These are phyloP conservation scores for Microtus californicus DNA, from an alignment of 2,797 vertebrate genomes.

Conservation along the genomic window DNA sequence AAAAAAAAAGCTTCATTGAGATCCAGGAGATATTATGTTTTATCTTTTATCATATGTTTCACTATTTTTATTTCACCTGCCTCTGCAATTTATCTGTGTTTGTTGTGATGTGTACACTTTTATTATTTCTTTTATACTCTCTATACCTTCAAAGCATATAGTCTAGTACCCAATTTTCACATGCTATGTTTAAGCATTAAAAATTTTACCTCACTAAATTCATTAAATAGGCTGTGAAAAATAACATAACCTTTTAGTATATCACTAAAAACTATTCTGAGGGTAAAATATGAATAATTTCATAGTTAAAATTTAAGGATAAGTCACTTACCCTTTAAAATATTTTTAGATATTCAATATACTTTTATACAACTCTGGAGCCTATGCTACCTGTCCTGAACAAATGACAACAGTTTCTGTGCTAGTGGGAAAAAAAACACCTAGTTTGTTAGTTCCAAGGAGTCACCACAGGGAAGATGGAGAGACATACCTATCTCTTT, in stretches of 20 bases:
- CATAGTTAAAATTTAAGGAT: neutral
- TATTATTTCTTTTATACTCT: neutral
- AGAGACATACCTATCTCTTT: neutral
- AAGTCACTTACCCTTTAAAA: neutral
- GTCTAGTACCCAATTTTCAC: neutral
- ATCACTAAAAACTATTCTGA: neutral
- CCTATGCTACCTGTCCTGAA: neutral
- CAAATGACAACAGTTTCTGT: neutral
- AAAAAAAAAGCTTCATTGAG: neutral
- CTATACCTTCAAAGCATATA: neutral
- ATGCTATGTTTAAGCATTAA: neutral
- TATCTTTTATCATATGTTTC: slow-evolving; percentile 2
- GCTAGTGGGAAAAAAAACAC: neutral
- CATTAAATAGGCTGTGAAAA: neutral
- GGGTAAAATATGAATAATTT: neutral
- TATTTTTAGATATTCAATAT: neutral
- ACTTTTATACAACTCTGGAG: neutral
- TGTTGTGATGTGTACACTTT: neutral
- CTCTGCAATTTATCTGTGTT: neutral
- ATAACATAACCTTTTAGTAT: neutral
- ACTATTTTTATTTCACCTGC: neutral
- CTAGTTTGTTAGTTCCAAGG: neutral
- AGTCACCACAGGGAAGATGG: neutral
- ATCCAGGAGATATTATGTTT: neutral
- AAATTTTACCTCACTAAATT: neutral